Percentiles rank a stretch among this genome's conserved stretches.
Conservation (phyloP, 2,113 vertebrate species). For the Nestor notabilis region DNA sequence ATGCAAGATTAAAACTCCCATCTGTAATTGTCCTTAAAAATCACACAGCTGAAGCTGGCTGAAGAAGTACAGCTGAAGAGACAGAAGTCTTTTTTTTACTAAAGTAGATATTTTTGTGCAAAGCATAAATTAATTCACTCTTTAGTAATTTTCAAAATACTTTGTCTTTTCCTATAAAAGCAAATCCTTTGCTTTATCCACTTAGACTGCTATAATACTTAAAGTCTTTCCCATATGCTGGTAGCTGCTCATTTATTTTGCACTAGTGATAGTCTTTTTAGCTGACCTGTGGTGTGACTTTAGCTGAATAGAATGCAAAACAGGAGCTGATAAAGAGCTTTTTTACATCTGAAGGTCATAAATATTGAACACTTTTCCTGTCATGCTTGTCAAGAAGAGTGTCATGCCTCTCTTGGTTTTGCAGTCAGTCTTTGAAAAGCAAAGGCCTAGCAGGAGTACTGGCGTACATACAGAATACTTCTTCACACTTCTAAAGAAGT, state of each 20-base stretch:
- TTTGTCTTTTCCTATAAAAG: background rate
- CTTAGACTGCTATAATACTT: background rate
- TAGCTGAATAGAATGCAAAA: conserved; percentile 51
- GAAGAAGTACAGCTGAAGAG: no score
- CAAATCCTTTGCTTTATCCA: background rate
- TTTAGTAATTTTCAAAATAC: background rate
- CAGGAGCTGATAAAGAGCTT: conserved; percentile 45
- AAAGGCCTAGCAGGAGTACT: background rate
- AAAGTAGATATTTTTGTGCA: background rate
- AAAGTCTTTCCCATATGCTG: background rate
- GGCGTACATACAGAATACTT: conserved; percentile 26
- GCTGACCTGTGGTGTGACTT: conserved; percentile 36
- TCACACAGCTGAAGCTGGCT: background rate
- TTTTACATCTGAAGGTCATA: conserved; percentile 55
- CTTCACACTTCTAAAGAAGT: background rate
- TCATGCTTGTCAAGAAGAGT: background rate
- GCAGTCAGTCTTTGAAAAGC: conserved; percentile 7
- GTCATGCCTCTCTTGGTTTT: background rate
- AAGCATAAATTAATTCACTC: background rate
- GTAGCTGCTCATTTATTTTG: conserved; percentile 58
- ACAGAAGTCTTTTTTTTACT: no score
- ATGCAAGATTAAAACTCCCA: background rate
- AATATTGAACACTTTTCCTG: conserved; percentile 57
- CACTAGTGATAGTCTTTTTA: conserved; percentile 6
- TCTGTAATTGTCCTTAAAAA: background rate